phyloP scores from a whole-genome alignment of 2,113 vertebrate species.

The Hystrix cristata region DNA sequence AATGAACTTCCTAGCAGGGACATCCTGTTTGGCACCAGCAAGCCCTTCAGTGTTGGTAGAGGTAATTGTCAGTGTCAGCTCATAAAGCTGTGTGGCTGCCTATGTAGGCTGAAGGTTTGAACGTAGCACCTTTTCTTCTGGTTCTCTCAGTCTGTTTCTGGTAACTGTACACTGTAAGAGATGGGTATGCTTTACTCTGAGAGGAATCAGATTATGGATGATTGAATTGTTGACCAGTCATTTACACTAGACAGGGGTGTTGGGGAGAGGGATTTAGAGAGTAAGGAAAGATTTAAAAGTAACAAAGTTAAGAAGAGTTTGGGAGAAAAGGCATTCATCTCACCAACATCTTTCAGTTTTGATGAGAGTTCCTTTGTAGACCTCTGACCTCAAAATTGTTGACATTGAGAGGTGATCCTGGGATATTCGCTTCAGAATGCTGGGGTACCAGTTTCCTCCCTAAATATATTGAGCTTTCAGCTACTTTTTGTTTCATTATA shows the following conservation, averaged over 20 bases:
- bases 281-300: slow-evolving; percentile 33
- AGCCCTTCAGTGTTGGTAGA: slow-evolving; percentile 42
- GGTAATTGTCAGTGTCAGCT: slow-evolving; percentile 50
- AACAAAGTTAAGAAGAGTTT: not conserved
- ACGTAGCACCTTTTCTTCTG: not conserved
- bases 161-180: not conserved
- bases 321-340: not conserved
- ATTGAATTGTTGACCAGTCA: slow-evolving; percentile 17
- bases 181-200: slow-evolving; percentile 27
- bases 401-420: not conserved
- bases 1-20: slow-evolving; percentile 60
- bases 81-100: not conserved
- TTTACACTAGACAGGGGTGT: not conserved
- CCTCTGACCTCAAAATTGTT: not conserved
- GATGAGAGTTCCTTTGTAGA: not conserved
- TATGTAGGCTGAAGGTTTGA: not conserved
- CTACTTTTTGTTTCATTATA: slow-evolving; percentile 62
- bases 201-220: not conserved
- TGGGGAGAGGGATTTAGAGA: slow-evolving; percentile 18
- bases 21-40: slow-evolving; percentile 60
- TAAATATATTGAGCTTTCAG: not conserved
- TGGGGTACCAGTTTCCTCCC: not conserved
- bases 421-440: not conserved
- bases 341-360: not conserved
- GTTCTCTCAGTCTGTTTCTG: no score